Evolutionary conservation across 2,888 invertebrate genomes (phyloP), one percentile per base, ranked within the genome.

Genomic region (Ceriagrion tenellum): DNA sequence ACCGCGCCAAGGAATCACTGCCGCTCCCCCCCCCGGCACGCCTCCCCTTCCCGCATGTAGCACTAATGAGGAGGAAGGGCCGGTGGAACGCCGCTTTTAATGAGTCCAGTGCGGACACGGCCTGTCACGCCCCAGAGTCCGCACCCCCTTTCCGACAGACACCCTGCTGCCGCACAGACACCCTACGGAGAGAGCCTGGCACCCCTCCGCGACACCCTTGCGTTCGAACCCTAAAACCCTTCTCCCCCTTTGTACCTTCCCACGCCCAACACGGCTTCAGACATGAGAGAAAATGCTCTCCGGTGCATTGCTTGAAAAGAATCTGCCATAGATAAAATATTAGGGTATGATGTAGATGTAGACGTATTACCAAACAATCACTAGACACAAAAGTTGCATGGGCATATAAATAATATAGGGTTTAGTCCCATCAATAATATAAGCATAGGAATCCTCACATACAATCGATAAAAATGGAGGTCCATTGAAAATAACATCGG

Each of bases 41-140:
- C 6, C n/a, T 1, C 20, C 6, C 35, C 35, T n/a, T 2, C 30
- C 81, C 4, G 30, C 81, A 18, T 35, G 30, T 35, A 35, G 81
- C 81, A 81, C 81, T 81, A 81, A 81, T 81, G 81, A 69, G 69
- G 69, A n/a, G 69, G n/a, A 69, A 35, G 81, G 30, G 35, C 12
- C 4, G 35, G 35, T 12, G n/a, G n/a, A 69, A 26, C 12, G 30
- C 35, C 81, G 81, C 81, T 81, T 81, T 81, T 81, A 81, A 81
- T 81, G 81, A 81, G 81, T 81, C 81, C 81, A 35, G 16, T 0
- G 81, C 81, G 81, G 81, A 81, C 81, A 81, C 35, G 81, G 81
- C 30, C 81, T 69, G 81, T 35, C 81, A 35, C 74, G 10, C 81
- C 30, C 26, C n/a, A 81, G 13, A 35, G 35, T 26, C 81, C 30